These are phyloP conservation scores for Stegastes partitus DNA, from an alignment of 2,113 vertebrate genomes.

Conservation along the genomic window DNA sequence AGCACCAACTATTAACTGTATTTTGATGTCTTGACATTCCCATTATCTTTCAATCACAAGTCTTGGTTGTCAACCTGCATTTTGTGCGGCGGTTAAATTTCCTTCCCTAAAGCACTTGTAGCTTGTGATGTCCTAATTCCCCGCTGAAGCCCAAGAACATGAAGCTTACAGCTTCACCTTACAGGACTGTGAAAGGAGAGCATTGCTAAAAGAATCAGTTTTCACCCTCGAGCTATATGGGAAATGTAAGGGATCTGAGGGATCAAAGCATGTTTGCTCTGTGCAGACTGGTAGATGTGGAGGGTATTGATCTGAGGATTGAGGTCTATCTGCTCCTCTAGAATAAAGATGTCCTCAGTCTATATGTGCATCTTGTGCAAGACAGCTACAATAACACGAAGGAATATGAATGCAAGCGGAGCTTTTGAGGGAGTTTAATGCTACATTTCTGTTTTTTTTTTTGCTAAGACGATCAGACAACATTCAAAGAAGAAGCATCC, in stretches of 20 bases:
- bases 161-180: conserved; percentile 48
- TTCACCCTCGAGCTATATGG: conserved; percentile 48
- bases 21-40: conserved; percentile 7
- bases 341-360: conserved; percentile 7
- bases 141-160: conserved; percentile 14
- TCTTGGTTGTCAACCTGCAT: conserved; percentile 5
- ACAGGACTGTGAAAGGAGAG: conserved; percentile 42
- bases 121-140: conserved; percentile 35
- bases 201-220: conserved; percentile 59
- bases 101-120: conserved; percentile 25
- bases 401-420: conserved; percentile 1
- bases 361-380: neutral
- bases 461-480: neutral
- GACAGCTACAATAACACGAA: neutral
- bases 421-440: neutral
- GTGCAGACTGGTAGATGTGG: conserved; percentile 41
- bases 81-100: conserved; percentile 26
- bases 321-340: conserved; percentile 44
- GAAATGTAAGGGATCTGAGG: conserved; percentile 65
- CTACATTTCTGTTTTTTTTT: neutral
- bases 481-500: too few species aligned
- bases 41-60: conserved; percentile 26
- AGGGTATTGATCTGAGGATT: conserved; percentile 58
- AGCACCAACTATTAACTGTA: neutral
- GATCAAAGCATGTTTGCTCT: conserved; percentile 67